Evolutionary conservation across 2,888 invertebrate genomes (phyloP), one percentile per base, ranked within the genome.

Genomic region (Aspidiotus rigidus): DNA sequence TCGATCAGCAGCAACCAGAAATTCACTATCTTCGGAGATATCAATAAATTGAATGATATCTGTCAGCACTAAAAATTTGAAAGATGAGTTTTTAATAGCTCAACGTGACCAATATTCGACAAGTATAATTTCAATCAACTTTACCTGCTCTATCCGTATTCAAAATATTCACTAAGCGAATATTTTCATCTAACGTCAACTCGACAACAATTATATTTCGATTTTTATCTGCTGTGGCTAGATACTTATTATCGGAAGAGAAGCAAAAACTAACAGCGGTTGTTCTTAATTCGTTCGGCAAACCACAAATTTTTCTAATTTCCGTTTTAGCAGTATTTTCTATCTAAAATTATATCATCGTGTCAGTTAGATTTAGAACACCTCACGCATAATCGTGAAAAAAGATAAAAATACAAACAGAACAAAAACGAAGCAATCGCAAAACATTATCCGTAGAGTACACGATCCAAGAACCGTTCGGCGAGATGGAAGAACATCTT

Each of bases 401-500:
- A 28, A 28, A 5, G 5, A 28, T 28, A 28, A 28, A 5, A 28
- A 28, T 28, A 28, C 28, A 1, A 28, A 28, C 28, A 28, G 28
- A 28, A 72, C 81, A 81, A 72, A 90, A 81, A 75, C 83, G 81
- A 71, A 88, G 87, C 71, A 93, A 79, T 69, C 88, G 82, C 41
- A 90, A 77, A 70, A 84, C 80, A 63, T 78, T 81, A 40, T 82
- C 80, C 0, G 90, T 90, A 0, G 91, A 87, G 77, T 90, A 92
- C 7, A 87, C 84, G 17, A 94, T 81, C 79, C 86, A 85, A 71
- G 84, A 82, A 1, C 87, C 88, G 76, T 86, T 83, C 2, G 84
- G 82, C 7, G 90, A 89, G 7, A 93, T 79, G 11, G 84, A 83
- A 73, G 86, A 84, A 73, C 87, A 87, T 7, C 84, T 79, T 41